Conservation (phyloP, 2,888 invertebrate genomes). For the Frankliniella fusca region DNA sequence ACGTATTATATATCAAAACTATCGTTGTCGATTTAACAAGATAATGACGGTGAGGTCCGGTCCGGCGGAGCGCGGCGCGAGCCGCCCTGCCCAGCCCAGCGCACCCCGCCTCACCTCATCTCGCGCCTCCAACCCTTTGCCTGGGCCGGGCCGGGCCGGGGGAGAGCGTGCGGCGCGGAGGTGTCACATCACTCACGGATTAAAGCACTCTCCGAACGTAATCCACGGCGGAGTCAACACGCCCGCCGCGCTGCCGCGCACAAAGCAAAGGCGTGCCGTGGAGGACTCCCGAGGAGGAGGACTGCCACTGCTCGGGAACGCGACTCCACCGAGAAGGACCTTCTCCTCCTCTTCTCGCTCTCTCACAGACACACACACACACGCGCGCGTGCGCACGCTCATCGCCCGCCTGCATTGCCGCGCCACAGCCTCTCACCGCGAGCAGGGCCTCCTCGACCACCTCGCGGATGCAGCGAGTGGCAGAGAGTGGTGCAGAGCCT, state of each 20-base stretch:
- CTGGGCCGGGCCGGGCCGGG: background rate
- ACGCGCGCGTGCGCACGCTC: background rate
- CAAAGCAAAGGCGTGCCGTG: background rate
- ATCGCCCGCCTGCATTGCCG: no score
- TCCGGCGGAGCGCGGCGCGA: no score
- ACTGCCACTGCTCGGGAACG: background rate
- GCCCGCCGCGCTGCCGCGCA: background rate
- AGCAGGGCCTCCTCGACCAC: no score
- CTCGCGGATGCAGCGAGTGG: no score
- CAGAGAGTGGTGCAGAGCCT: no score
- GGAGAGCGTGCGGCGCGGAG: background rate
- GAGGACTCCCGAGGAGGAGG: background rate
- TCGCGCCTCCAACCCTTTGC: background rate
- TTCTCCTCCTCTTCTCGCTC: background rate
- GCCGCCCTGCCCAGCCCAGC: no score
- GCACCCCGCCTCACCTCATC: background rate
- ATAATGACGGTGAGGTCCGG: no score
- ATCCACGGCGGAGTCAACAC: conserved; percentile 7
- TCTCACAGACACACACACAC: no score
- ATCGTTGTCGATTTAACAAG: no score
- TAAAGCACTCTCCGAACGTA: background rate
- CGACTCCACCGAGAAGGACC: background rate
- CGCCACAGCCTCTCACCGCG: no score
- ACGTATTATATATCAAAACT: no score
- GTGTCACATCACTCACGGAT: background rate